These are phyloP conservation scores for Pyrgus malvae DNA, from an alignment of 2,888 invertebrate genomes.

Conservation along the genomic window DNA sequence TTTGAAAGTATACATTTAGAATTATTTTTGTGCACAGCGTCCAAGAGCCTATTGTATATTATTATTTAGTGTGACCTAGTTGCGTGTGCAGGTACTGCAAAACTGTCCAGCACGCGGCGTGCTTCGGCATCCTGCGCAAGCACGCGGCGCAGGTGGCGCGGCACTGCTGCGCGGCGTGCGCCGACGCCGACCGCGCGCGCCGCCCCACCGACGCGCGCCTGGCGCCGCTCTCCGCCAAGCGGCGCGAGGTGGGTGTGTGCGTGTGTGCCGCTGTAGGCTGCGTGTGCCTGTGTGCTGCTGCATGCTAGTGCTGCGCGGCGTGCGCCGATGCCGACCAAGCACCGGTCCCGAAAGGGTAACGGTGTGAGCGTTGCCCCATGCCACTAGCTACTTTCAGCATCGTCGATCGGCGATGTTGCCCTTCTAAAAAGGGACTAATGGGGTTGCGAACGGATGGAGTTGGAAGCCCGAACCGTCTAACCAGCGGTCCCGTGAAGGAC, in stretches of 20 bases:
- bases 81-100: constrained; percentile 49
- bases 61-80: background rate
- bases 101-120: constrained; percentile 57
- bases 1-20: too few species aligned
- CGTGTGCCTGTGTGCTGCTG: background rate
- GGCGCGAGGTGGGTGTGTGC: constrained; percentile 48
- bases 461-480: too few species aligned
- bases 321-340: constrained; percentile 42
- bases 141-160: constrained; percentile 3
- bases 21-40: too few species aligned
- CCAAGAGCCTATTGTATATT: too few species aligned
- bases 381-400: too few species aligned
- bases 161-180: constrained; percentile 52
- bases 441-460: too few species aligned
- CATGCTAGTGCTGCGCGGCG: constrained; percentile 46
- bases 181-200: constrained; percentile 36
- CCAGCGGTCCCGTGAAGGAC: too few species aligned
- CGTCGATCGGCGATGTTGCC: too few species aligned
- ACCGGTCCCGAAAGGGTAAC: too few species aligned
- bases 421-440: too few species aligned
- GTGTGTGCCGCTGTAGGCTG: too few species aligned
- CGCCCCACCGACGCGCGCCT: constrained; percentile 46
- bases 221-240: constrained; percentile 32
- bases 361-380: too few species aligned
- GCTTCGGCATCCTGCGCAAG: constrained; percentile 48